phyloP scores from a whole-genome alignment of 2,888 invertebrate genomes.

The Tortrix viridana region DNA sequence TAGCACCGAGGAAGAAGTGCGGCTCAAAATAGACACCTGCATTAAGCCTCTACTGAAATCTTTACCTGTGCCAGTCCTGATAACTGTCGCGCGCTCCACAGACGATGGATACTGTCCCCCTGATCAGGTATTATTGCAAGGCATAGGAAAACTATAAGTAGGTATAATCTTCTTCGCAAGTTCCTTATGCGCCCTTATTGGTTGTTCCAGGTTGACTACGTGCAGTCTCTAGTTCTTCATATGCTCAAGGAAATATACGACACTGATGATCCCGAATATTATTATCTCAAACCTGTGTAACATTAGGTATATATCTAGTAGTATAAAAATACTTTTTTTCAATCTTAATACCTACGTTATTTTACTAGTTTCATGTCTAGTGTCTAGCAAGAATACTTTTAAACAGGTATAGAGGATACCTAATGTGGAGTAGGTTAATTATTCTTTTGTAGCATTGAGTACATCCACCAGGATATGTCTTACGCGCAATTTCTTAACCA shows the following conservation, averaged over 20 bases:
- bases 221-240: constrained; percentile 88
- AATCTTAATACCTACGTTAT: no score
- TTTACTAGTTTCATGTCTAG: no score
- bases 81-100: constrained; percentile 93
- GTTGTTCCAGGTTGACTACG: constrained; percentile 87
- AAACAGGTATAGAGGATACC: no score
- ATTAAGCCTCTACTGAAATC: constrained; percentile 84
- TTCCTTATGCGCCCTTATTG: constrained; percentile 9
- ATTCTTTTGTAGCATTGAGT: constrained; percentile 21
- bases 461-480: no score
- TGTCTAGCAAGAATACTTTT: no score
- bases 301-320: no score
- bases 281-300: constrained; percentile 64
- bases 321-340: no score
- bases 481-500: no score
- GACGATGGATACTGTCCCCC: constrained; percentile 95
- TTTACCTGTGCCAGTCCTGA: constrained; percentile 85
- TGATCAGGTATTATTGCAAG: constrained; percentile 80
- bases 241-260: constrained; percentile 80
- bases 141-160: neutral
- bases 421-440: neutral
- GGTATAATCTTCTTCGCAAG: no score
- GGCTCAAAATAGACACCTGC: constrained; percentile 82
- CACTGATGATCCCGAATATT: constrained; percentile 77
- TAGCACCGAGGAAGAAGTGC: constrained; percentile 87